phyloP scores from a whole-genome alignment of 37 sponge, comb jelly and placozoan genomes.

The Aplysina aerophoba region DNA sequence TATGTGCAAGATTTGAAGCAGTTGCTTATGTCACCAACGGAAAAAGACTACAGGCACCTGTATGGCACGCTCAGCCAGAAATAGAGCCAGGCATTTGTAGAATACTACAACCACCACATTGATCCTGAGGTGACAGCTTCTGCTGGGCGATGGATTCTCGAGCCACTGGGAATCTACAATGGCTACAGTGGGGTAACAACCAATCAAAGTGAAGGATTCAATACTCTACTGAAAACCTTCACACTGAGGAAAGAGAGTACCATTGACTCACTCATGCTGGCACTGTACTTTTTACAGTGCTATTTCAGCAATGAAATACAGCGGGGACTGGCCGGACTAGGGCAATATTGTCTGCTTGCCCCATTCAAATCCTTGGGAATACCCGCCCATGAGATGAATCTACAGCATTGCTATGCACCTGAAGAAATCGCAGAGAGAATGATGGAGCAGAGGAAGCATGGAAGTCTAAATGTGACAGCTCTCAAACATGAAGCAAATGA shows the following conservation, averaged over 20 bases:
- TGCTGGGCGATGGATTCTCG: conserved; percentile 19
- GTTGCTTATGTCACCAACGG: conserved; percentile 17
- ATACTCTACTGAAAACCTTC: conserved; percentile 28
- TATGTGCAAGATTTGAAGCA: not conserved
- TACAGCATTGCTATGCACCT: not conserved
- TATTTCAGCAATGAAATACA: conserved; percentile 64
- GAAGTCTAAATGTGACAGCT: not conserved
- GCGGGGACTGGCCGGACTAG: conserved; percentile 54
- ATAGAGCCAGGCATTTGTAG: conserved; percentile 17
- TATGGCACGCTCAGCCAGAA: not conserved
- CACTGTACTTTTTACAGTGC: conserved; percentile 55
- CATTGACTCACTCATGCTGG: conserved; percentile 43
- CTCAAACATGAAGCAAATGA: too few relatives aligned
- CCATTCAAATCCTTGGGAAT: conserved; percentile 1
- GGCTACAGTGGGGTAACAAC: conserved; percentile 38
- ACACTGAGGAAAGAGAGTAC: conserved; percentile 55
- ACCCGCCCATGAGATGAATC: not conserved
- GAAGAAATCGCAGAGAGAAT: not conserved
- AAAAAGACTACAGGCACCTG: not conserved
- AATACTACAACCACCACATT: not conserved
- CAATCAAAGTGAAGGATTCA: conserved; percentile 68
- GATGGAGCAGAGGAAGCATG: not conserved
- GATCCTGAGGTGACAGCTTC: not conserved
- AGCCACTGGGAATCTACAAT: conserved; percentile 14
- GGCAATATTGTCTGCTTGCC: conserved; percentile 37